Evolutionary conservation across 2,797 vertebrate species (phyloP), one percentile per base, ranked within the genome.

Genomic region (Lates japonicus): DNA sequence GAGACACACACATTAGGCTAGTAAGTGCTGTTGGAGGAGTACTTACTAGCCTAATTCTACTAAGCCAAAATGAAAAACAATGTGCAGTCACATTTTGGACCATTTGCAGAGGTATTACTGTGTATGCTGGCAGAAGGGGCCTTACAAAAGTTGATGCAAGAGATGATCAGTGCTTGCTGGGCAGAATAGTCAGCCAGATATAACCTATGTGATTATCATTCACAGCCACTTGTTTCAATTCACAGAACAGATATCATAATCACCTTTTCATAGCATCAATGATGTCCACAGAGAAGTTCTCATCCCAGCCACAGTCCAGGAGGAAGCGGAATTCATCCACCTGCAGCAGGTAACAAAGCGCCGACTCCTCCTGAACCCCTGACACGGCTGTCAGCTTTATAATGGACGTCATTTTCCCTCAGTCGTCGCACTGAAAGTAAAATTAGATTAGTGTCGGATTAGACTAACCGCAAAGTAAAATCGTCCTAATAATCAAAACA

Each of bases 271-370:
- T 96, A 2, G 97, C 96, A 90, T 99, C 98, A 59, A 99, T 99
- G 69, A 98, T 97, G 75, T 99, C 98, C 97, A 98, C 96, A 22
- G 98, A 99, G 91, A 99, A 99, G 90, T 96, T 97, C 82, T 99
- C 98, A 87, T 99, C 98, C 98, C 98, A 99, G 80, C 98, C 98
- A 87, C 98, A 99, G 91, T 99, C 98, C 87, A 99, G 84, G 39
- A 99, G 94, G 93, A 99, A 98, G 52, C 98, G 97, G 81, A 99
- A 99, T 82, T 99, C 98, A 72, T 99, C 98, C 74, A 99, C 98
- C 93, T 99, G 98, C 68, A 99, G 95, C 63, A 99, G 95, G 89
- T 99, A 99, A 80, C 98, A 99, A 9, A 99, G 97, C 7, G 98
- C 98, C 17, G 98, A 99, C 74, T 99, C 98, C 91, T 99, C 98